Base-by-base conservation (phyloP, 2,888 invertebrate genomes). In the Ormyrus thymus region DNA sequence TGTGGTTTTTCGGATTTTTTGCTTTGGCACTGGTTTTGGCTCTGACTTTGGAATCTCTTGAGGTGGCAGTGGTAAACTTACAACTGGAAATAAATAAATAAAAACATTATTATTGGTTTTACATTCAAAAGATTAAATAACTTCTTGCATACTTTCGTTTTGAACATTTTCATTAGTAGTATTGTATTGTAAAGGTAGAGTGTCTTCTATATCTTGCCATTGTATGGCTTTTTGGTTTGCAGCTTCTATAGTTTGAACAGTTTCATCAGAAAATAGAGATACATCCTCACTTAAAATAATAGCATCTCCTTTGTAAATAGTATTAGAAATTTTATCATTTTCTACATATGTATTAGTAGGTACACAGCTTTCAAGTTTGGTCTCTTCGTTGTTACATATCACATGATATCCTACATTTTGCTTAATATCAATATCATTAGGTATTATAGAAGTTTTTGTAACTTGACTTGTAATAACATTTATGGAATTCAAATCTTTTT, bases 221-320 rank as follows among this genome's bases (percentile, higher is more conserved):
- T 68, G 10, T 53, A 7, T 29, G 9, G 43, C 11, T 13, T 46
- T 53, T 50, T 55, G 55, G 9, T 62, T 10, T 7, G 68, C 53
- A 69, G n/a, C 7, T 46, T 48, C 43, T 6, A 55, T 8, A 46
- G 7, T 46, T 50, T 76, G 55, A 43, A 55, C 48, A 10, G 61
- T 56, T 69, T 69, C 55, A 62, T 76, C 46, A 62, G 69, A 76
- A 76, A 76, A 76, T 76, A 76, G 69, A 69, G 62, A n/a, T 50
- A n/a, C 48, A 50, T 55, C 50, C 50, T 69, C 53, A 15, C 11
- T 61, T 43, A 62, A 56, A 11, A 51, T 62, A 8, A 61, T 13
- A 56, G 50, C 10, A 13, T 65, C 64, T 13, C 43, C 43, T 65
- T 50, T 58, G 13, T 66, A 53, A n/a, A 43, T 7, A 65, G 58